Conservation (phyloP, 1,140 invertebrate species). For the Drosophila oshimai region DNA sequence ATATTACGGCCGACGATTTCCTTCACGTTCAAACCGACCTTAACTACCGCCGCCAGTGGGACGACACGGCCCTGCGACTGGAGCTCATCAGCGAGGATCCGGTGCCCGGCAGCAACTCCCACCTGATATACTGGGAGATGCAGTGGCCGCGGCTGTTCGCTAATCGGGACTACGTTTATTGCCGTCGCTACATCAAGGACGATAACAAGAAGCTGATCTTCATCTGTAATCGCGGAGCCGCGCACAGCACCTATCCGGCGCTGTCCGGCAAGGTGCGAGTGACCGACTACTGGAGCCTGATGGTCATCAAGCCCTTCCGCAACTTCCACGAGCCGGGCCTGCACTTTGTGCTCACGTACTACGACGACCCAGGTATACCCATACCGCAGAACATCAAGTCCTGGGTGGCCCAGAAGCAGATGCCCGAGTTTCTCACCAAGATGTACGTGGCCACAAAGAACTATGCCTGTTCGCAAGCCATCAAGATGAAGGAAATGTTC, state of each 20-base stretch:
- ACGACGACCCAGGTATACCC: conserved; percentile 91
- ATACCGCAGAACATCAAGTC: conserved; percentile 86
- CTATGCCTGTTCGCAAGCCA: conserved; percentile 66
- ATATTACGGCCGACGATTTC: conserved; percentile 91
- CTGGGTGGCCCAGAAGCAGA: conserved; percentile 86
- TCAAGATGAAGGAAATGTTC: conserved; percentile 76
- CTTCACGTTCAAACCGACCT: conserved; percentile 91
- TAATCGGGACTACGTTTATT: conserved; percentile 94
- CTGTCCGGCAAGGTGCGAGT: conserved; percentile 84
- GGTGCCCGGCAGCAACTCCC: conserved; percentile 84
- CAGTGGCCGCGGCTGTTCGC: conserved; percentile 93
- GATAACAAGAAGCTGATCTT: conserved; percentile 83
- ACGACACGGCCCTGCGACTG: conserved; percentile 89
- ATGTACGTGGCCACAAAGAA: conserved; percentile 80
- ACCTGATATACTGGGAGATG: conserved; percentile 94
- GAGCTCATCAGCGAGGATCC: conserved; percentile 88
- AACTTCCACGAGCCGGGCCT: conserved; percentile 82
- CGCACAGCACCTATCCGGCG: conserved; percentile 79
- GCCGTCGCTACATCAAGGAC: conserved; percentile 88
- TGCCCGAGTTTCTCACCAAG: conserved; percentile 82
- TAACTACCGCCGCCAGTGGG: conserved; percentile 91
- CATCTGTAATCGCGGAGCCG: conserved; percentile 83
- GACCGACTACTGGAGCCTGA: conserved; percentile 92
- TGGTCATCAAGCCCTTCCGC: conserved; percentile 89
- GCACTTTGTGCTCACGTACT: conserved; percentile 93